A percentile compares a stretch with the other conserved stretches of the same genome.
Conservation (phyloP, 2,888 invertebrate species). For the Campopleginae sp. region DNA sequence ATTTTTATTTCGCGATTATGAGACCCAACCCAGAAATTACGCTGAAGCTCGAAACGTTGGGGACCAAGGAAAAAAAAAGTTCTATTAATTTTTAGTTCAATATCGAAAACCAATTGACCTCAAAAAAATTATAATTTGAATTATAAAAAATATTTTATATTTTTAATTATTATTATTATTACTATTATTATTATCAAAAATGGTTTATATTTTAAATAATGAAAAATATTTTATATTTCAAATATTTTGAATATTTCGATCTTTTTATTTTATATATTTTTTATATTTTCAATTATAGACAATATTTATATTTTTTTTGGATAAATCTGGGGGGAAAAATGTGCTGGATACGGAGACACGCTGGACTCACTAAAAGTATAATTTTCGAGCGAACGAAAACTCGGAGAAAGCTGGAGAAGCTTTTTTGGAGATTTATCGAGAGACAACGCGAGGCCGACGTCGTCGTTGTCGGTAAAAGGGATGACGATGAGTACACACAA, state of each 20-base stretch:
- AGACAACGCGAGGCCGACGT: constrained; percentile 16
- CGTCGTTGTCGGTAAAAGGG: constrained; percentile 17
- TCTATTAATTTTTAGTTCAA: neutral
- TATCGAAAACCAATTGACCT: too few species aligned
- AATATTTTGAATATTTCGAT: too few species aligned
- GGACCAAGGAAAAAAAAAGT: neutral
- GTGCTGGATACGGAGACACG: neutral
- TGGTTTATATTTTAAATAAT: too few species aligned
- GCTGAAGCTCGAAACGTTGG: neutral
- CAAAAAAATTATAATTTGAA: too few species aligned
- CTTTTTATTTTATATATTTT: too few species aligned
- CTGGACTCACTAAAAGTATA: constrained; percentile 18
- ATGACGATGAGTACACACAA: constrained; percentile 36
- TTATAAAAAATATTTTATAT: too few species aligned
- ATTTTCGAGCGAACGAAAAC: neutral
- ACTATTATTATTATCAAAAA: too few species aligned
- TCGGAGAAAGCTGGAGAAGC: neutral
- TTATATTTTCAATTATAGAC: too few species aligned
- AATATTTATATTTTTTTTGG: too few species aligned
- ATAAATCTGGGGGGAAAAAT: too few species aligned
- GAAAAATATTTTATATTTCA: too few species aligned
- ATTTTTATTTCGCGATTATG: neutral
- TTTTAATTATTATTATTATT: too few species aligned
- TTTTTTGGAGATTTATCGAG: constrained; percentile 15
- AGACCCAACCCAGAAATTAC: neutral